Base-by-base conservation (phyloP, 1,140 invertebrate species). In the Helicoverpa zea region DNA sequence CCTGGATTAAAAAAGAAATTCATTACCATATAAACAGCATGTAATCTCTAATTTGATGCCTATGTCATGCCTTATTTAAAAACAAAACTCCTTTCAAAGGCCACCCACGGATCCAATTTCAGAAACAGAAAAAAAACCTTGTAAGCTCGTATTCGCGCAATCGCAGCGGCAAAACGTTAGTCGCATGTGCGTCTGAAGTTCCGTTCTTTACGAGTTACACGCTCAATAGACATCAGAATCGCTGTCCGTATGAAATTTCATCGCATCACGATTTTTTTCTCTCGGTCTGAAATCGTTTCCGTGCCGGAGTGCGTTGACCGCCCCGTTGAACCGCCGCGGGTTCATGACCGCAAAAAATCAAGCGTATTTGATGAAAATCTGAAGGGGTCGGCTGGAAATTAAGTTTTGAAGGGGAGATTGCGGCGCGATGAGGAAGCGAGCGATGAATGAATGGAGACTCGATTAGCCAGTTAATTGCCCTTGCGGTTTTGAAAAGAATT, bases 281-380 rank as follows among this genome's bases (percentile, higher is more conserved):
- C 51, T 47, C 56, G 47, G 54, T 82, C 77, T 79, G 75, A 83
- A 81, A 79, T 68, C 56, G 80, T 78, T 75, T 81, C 81, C 82
- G 66, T 64, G n/a, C 58, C 75, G 52, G 56, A 78, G 85, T 79
- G 80, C 87, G 80, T 82, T 83, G 91, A 83, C 74, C 81, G 79
- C 73, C 77, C 74, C 81, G 23, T 51, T 81, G 78, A 81, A 77
- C 79, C 81, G n/a, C 13, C 47, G 56, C 23, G 80, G 78, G 86
- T 91, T 92, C 90, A 89, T 82, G 90, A 90, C 87, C 89, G 90
- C 90, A 93, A 92, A 93, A 92, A 85, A 70, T 59, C 30, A 61
- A 23, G 58, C 43, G 10, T 16, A 35, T 79, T 68, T 68, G 76
- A 68, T 56, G 64, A 52, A 72, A 72, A 54, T 79, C 12, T 75